These are phyloP conservation scores for Homarus americanus DNA, from an alignment of 1,140 invertebrate species.

Conservation along the genomic window DNA sequence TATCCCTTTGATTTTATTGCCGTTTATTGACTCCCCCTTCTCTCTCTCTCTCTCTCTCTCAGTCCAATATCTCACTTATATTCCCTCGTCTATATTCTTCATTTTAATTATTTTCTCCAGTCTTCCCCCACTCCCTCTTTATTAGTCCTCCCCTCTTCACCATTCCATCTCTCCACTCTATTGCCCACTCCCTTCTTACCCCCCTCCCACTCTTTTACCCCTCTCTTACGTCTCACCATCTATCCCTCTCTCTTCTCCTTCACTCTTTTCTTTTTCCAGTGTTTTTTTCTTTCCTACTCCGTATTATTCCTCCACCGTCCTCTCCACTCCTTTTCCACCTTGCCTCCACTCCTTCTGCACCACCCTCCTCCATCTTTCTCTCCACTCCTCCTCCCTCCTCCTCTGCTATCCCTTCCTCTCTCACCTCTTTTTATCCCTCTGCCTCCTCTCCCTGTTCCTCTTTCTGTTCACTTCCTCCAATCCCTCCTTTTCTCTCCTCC, in stretches of 20 bases:
- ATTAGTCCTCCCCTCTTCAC: neutral
- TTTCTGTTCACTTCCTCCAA: neutral
- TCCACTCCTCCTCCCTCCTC: neutral
- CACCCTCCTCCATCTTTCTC: neutral
- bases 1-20: neutral
- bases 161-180: neutral
- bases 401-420: neutral
- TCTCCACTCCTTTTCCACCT: neutral
- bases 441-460: neutral
- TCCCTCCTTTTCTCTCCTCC: neutral
- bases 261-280: no score
- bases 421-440: no score
- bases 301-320: neutral
- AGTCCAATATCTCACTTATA: neutral
- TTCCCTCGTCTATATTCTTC: no score
- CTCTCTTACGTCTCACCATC: no score
- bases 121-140: neutral
- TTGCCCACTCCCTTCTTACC: no score
- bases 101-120: no score
- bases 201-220: no score
- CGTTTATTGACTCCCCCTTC: neutral
- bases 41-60: neutral
- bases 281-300: neutral
- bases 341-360: neutral
- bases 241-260: no score